These are phyloP conservation scores for Trematocara marginatum DNA, from an alignment of 2,113 vertebrate genomes.

Conservation along the genomic window DNA sequence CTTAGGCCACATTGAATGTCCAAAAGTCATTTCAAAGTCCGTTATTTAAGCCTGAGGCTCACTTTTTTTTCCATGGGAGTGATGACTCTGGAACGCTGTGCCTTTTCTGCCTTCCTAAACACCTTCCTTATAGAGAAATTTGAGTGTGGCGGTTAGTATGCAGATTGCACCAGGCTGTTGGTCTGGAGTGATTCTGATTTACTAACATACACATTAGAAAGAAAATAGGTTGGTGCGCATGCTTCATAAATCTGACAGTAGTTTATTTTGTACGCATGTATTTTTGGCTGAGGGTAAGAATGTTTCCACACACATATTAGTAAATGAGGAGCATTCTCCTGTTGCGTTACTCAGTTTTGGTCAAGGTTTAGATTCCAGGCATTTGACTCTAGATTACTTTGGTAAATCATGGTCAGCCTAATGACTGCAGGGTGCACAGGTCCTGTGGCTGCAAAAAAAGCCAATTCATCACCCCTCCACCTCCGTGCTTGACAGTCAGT, in stretches of 20 bases:
- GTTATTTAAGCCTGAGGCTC: neutral
- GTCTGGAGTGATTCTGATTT: neutral
- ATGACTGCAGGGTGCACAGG: neutral
- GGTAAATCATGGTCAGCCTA: neutral
- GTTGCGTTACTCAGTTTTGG: neutral
- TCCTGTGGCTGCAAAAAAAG: neutral
- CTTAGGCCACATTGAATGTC: neutral
- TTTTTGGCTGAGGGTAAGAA: neutral
- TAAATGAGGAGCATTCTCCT: neutral
- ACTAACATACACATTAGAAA: neutral
- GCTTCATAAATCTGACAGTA: neutral
- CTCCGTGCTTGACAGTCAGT: neutral
- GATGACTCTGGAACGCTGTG: neutral
- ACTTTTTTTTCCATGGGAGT: neutral
- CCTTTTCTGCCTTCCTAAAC: neutral
- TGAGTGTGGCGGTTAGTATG: neutral
- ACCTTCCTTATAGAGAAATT: neutral
- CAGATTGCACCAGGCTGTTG: neutral
- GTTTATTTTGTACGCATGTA: neutral
- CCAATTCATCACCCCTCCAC: neutral
- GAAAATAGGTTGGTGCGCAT: neutral
- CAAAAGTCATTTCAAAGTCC: neutral
- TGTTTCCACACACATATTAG: neutral
- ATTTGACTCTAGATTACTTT: neutral
- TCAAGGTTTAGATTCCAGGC: neutral